A percentile compares a stretch with the other conserved stretches of the same genome.
Evolutionary conservation across 2,888 invertebrate genomes (phyloP).

Genomic region (Drosophila fungiperda): DNA sequence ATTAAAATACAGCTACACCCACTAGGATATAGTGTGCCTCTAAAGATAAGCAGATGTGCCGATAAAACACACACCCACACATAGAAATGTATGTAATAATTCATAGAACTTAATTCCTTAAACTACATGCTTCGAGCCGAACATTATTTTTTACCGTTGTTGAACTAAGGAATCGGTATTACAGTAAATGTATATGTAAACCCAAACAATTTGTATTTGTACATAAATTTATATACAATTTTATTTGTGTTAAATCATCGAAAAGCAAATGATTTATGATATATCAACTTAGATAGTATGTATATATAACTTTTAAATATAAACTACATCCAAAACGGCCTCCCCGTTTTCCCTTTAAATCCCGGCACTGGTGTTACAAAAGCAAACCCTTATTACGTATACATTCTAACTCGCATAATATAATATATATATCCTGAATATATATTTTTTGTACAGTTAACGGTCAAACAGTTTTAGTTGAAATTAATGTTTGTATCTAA

Average conservation of each 20-base stretch:
- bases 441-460: conserved; percentile 53
- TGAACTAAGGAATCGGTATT: conserved; percentile 69
- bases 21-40: conserved; percentile 22
- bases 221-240: conserved; percentile 69
- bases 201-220: conserved; percentile 61
- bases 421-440: conserved; percentile 9
- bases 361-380: conserved; percentile 69
- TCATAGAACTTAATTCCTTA: conserved; percentile 70
- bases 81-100: conserved; percentile 62
- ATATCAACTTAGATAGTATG: conserved; percentile 51
- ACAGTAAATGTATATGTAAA: conserved; percentile 61
- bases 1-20: conserved; percentile 11
- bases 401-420: conserved; percentile 37
- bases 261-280: conserved; percentile 51
- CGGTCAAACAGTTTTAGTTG: conserved; percentile 44
- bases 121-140: conserved; percentile 57
- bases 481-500: conserved; percentile 48
- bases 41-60: conserved; percentile 43
- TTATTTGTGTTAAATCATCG: conserved; percentile 67
- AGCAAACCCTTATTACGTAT: conserved; percentile 49
- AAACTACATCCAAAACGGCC: conserved; percentile 42
- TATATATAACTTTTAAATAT: conserved; percentile 54
- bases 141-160: conserved; percentile 70
- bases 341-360: conserved; percentile 16
- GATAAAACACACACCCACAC: conserved; percentile 37